These are phyloP conservation scores for Drosophila guanche DNA, from an alignment of 1,140 invertebrate genomes.

Conservation along the genomic window DNA sequence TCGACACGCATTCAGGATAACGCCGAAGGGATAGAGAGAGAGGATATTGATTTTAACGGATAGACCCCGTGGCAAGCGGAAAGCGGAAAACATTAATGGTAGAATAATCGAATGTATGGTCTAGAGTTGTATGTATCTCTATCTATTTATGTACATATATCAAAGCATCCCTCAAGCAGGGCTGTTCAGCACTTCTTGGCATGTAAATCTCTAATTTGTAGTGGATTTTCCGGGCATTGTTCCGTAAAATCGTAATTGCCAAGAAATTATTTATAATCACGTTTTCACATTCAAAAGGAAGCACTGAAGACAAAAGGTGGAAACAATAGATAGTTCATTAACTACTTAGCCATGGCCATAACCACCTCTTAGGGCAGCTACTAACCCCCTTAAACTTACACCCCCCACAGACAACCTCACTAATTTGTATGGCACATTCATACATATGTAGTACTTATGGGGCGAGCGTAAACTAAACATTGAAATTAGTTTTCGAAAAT, in stretches of 20 bases:
- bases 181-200: too few relatives aligned
- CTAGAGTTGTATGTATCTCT: too few relatives aligned
- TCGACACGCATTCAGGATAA: constrained; percentile 1
- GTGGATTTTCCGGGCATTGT: too few relatives aligned
- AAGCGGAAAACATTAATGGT: too few relatives aligned
- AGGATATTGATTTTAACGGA: constrained; percentile 31
- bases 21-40: not conserved
- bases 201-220: too few relatives aligned
- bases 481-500: constrained; percentile 52
- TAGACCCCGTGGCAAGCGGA: not conserved
- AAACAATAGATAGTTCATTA: constrained; percentile 42
- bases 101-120: too few relatives aligned
- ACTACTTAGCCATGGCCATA: constrained; percentile 9
- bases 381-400: not conserved
- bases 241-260: too few relatives aligned
- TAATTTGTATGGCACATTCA: constrained; percentile 30
- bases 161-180: too few relatives aligned
- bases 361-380: not conserved
- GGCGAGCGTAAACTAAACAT: constrained; percentile 36
- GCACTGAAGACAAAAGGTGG: not conserved
- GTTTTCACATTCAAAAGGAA: too few relatives aligned
- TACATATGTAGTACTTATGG: not conserved
- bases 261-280: too few relatives aligned
- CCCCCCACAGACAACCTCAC: not conserved
- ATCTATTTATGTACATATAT: too few relatives aligned